Base-by-base conservation (phyloP, 2,888 invertebrate species). In the Tineola bisselliella region DNA sequence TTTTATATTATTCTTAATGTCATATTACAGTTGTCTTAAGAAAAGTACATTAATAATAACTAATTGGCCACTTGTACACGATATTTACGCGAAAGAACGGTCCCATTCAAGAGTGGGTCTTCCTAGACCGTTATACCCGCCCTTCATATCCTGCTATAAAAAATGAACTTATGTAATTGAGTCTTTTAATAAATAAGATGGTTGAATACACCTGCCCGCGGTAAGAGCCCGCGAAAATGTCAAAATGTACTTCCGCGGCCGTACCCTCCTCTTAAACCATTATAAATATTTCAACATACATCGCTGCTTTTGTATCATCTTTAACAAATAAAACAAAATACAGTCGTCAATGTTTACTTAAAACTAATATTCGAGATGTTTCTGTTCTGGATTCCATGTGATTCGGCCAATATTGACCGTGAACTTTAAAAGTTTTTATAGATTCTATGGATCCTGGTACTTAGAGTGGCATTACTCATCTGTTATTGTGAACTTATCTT, bases 381-480 rank as follows among this genome's bases (percentile, higher is more conserved):
- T 31, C 31, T 31, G 31, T 38, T 38, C 38, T 38, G 38, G n/a
- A 38, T 38, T 38, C 10, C 38, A 38, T 38, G 38, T 38, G 10
- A 3, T 38, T 38, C 38, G 65, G 63, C 62, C 66, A 64, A 64
- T 65, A 64, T 66, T 72, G 79, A 65, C 80, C 81, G 70, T 80
- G 82, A 81, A 82, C 81, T 81, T 79, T 79, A 76, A 15, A n/a
- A n/a, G 70, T 77, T 80, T 84, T 81, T 79, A 75, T 76, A 68
- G 70, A 72, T 72, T 70, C 66, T 67, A 69, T 48, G 79, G 75
- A 79, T 83, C 78, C 80, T 79, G 71, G 73, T 70, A 69, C 69
- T 66, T 66, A 52, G n/a, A 25, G 64, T 72, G 71, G 48, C 15
- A 67, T 73, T 73, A 76, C 74, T 76, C 72, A 72, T 73, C 69